Conservation (phyloP, 1,140 invertebrate genomes). For the Drosophila sechellia region DNA sequence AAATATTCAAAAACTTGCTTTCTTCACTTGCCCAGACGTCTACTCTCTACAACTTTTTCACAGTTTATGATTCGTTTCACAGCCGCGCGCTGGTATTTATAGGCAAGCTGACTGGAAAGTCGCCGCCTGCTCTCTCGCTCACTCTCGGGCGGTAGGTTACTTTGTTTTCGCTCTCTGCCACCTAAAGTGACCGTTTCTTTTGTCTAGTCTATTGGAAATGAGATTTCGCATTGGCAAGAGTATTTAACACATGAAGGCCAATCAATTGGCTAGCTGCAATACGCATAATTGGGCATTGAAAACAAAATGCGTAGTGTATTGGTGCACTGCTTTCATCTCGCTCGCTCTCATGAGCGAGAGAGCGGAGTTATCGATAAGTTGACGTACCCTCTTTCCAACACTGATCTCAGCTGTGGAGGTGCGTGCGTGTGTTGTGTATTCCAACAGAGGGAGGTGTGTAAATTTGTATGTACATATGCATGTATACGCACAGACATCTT, state of each 20-base stretch:
- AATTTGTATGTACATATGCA: constrained; percentile 10
- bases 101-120: constrained; percentile 8
- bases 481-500: constrained; percentile 8
- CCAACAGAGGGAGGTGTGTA: constrained; percentile 6
- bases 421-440: background rate
- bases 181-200: background rate
- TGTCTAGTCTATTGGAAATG: no score
- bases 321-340: background rate
- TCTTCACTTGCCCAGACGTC: background rate
- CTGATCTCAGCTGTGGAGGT: background rate
- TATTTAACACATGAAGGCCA: background rate
- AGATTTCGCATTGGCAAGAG: background rate
- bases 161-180: constrained; percentile 3
- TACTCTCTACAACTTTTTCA: constrained; percentile 42
- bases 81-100: constrained; percentile 34
- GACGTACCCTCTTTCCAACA: background rate
- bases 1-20: constrained; percentile 48
- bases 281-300: constrained; percentile 9
- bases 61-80: background rate
- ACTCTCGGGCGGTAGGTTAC: background rate
- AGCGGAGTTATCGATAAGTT: constrained; percentile 14
- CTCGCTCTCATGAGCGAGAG: constrained; percentile 3
- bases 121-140: constrained; percentile 16
- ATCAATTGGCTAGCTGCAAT: background rate
- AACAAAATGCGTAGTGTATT: constrained; percentile 47